Evolutionary conservation across 2,888 invertebrate genomes (phyloP), one percentile per base, ranked within the genome.

Genomic region (Thalpophila matura): DNA sequence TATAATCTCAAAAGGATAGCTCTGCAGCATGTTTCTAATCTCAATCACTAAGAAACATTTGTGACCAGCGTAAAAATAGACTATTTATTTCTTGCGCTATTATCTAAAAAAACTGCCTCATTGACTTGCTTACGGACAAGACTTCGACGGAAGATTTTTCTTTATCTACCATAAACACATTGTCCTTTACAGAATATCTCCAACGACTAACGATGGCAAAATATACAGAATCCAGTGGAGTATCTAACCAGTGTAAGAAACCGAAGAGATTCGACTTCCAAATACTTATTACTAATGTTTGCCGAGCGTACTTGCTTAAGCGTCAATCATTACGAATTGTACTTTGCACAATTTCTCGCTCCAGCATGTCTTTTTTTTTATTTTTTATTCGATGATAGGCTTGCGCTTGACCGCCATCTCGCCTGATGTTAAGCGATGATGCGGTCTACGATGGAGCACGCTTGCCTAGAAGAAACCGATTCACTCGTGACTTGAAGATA

Each of bases 101-200:
- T 38, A 29, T 29, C 3, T 7, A 5, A 14, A 12, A 4, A 5
- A 22, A 1, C 10, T 6, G n/a, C 3, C 22, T 7, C 3, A 27
- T n/a, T 14, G 1, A 2, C 3, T 5, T 27, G 18, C 22, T 22
- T 16, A 10, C 9, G 22, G 22, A 16, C 1, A 7, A 6, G 18
- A 14, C 5, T 14, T 10, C 9, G 12, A 14, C 4, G 9, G 0
- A 16, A 12, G 3, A 24, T 14, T 7, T 37, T 46, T 37, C 16
- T 33, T 22, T n/a, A 14, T 49, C 14, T 49, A 45, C 5, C 6
- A 16, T 49, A 49, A 18, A 22, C 14, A 47, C 14, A 9, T 57
- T 74, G 1, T 74, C 18, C 18, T 50, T 69, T 74, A 14, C 74
- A 69, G 69, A 74, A 12, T 74, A 74, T 49, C 47, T 67, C 10